Evolutionary conservation across 1,140 invertebrate genomes (phyloP).

Genomic region (Drosophila orosa): DNA sequence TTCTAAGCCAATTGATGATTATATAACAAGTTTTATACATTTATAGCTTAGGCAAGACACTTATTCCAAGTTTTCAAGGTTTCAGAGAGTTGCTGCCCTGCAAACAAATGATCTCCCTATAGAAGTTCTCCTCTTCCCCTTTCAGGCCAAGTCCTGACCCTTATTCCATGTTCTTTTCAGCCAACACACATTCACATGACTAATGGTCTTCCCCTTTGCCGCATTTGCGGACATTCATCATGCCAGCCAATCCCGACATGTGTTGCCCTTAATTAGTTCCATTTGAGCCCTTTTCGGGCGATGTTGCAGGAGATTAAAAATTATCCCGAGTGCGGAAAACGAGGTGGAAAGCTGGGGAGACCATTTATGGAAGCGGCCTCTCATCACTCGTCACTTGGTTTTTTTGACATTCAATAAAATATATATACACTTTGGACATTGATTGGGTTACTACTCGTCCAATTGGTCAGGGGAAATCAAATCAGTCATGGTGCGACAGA

Average conservation of each 20-base stretch:
- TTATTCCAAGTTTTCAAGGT: not conserved
- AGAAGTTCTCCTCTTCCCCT: not conserved
- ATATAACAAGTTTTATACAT: too few relatives aligned
- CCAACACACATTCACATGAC: constrained; percentile 36
- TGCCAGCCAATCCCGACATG: constrained; percentile 52
- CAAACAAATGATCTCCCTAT: not conserved
- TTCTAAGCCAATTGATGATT: too few relatives aligned
- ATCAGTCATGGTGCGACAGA: constrained; percentile 17
- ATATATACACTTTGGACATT: constrained; percentile 23
- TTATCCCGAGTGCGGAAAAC: constrained; percentile 36
- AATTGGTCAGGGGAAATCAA: constrained; percentile 29
- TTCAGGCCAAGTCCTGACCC: not conserved
- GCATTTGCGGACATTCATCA: constrained; percentile 68
- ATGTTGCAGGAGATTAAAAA: constrained; percentile 47
- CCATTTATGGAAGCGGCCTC: constrained; percentile 32
- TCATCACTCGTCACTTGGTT: not conserved
- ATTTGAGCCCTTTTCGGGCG: constrained; percentile 18
- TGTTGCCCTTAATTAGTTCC: constrained; percentile 70
- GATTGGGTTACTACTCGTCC: constrained; percentile 35
- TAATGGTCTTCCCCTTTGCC: constrained; percentile 50
- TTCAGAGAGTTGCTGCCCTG: not conserved
- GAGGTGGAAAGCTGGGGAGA: not conserved
- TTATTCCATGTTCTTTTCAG: constrained; percentile 16
- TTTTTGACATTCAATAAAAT: constrained; percentile 26
- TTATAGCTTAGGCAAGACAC: too few relatives aligned